Evolutionary conservation across 2,797 vertebrate species (phyloP), one percentile per base, ranked within the genome.

Genomic region (Pseudochaenichthys georgianus): DNA sequence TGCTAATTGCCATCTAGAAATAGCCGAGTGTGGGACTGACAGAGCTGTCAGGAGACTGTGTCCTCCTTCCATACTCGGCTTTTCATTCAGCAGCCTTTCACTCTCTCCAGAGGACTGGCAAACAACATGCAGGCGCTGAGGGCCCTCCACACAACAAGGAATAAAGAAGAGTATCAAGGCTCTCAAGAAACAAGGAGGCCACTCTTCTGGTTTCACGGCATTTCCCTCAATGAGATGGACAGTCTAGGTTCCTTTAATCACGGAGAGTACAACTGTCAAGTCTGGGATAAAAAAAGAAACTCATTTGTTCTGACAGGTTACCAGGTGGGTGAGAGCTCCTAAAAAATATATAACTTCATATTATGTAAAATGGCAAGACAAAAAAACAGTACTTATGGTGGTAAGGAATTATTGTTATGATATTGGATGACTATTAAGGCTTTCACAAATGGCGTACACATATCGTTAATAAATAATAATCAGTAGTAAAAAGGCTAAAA

Each of bases 1-100:
- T 61, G 75, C 69, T 90, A 82, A 84, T 73, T 81, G 65, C 45
- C 28, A 46, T 65, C 86, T 87, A 83, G 69, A 87, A 89, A 89
- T 81, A 89, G 79, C 75, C 1, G 63, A 81, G 85, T 69, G 82
- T 77, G 75, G 78, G 67, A 71, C 70, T 28, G 72, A 53, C 66
- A 12, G 70, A 80, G 75, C 74, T 80, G 78, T 77, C 80, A 75
- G n/a, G 16, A 57, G 70, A 53, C 48, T 0, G 50, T 2, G 28
- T 75, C 62, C 69, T 75, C 62, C 69, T 70, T 59, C 64, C 74
- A 61, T 64, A 61, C 13, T 66, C 9, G 6, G 51, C 41, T 69
- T 75, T 60, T 70, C 21, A 69, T 61, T 62, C 66, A 45, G 17
- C 68, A 78, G 55, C 31, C 42, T 34, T 38, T 61, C 73, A 28